Evolutionary conservation across 2,113 vertebrate genomes (phyloP), one percentile per base, ranked within the genome.

Genomic region (Siniperca chuatsi): DNA sequence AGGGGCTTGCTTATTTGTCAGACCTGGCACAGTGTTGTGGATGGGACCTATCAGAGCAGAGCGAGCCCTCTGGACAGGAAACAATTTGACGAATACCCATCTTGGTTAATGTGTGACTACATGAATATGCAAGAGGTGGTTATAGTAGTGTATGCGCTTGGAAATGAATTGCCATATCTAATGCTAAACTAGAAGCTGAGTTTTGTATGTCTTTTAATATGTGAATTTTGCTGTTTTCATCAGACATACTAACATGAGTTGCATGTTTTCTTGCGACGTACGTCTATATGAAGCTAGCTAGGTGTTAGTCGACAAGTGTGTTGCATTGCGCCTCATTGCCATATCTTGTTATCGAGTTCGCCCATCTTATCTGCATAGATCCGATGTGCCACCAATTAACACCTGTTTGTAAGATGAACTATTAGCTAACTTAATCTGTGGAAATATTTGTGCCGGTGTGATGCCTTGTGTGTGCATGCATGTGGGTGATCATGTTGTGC

Each of bases 371-470:
- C 79, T 89, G 75, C 84, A 87, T 82, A 40, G 50, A 81, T 65
- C 33, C 69, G 20, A 13, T 8, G 52, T 86, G 88, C 40, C 55
- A 57, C 84, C 87, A 85, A 86, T 92, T 90, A 92, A 78, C 80
- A 85, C 78, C 82, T 84, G 82, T 88, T 88, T 89, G 88, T 84
- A 84, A 61, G 40, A 87, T 9, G 70, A 85, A 79, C 71, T 83
- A 75, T 86, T 89, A 84, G 83, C 71, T 20, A 15, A 64, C 62
- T 57, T 90, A 88, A 86, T 74, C 72, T 65, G 66, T 62, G 21
- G 16, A 23, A 46, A 65, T 84, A 66, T 84, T 65, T 68, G 50
- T 79, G 66, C n/a, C 23, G 15, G 21, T 78, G 69, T 67, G 57
- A 40, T 18, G 23, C 8, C 21, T 3, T 29, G 35, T 54, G 23